Base-by-base conservation (phyloP, 2,797 vertebrate genomes). In the Scolopax bukidnonensis region DNA sequence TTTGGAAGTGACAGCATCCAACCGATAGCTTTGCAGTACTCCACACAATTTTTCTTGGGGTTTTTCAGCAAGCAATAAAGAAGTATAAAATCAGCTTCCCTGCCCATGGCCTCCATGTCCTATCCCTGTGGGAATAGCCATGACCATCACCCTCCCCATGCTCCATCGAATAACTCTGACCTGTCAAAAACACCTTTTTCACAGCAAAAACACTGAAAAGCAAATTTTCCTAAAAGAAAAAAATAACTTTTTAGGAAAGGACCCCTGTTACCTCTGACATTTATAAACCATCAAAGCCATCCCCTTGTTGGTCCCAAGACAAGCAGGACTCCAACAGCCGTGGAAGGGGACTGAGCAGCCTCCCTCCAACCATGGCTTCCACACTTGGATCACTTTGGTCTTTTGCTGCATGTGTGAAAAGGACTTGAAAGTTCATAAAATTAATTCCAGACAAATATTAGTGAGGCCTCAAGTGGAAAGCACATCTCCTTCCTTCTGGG, bases 401-500 rank as follows among this genome's bases (percentile, higher is more conserved):
- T 91, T 30, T 88, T 50, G 14, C 60, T 47, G 60, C 95, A 74
- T 18, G 61, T 48, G 82, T 38, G 84, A 91, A 95, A 95, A 86
- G 85, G 93, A 84, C 91, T 96, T 96, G 79, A 85, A 94, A 93
- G 91, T 93, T 93, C 63, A 74, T 81, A 33, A 91, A 93, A 95
- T 93, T 86, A 95, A 95, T 93, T 96, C 80, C 87, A 94, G 91
- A 95, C 83, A 78, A 93, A 92, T 86, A 92, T 92, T 93, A 92
- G 65, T 0, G 32, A 93, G 76, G 87, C 91, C 70, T 93, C 95
- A 93, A 92, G 90, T 91, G 83, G 83, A 93, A 94, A 95, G 89
- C 92, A 93, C 87, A 96, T 86, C 89, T 92, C 48, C 69, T 88
- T 81, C 91, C 95, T 91, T 85, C 91, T 93, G 87, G 87, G 82